Conservation (phyloP, 2,888 invertebrate genomes). For the Dione juno region DNA sequence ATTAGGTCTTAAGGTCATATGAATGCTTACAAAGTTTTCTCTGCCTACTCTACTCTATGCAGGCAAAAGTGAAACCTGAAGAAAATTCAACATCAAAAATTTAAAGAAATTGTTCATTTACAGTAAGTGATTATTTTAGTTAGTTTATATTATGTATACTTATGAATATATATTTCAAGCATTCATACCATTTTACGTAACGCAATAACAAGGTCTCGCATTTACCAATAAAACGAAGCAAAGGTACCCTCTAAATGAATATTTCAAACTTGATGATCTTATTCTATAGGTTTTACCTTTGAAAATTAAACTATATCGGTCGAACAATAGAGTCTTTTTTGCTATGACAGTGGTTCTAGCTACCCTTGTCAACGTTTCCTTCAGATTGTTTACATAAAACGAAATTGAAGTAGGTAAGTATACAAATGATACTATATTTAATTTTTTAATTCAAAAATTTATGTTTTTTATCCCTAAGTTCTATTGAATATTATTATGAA, state of each 20-base stretch:
- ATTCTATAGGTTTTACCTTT: background rate
- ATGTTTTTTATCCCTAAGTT: background rate
- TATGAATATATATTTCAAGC: background rate
- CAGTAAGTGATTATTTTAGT: no score
- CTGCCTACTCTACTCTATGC: no score
- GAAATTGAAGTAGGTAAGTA: slow-evolving; percentile 16
- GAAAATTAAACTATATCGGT: background rate
- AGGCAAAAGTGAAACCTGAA: no score
- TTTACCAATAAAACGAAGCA: slow-evolving; percentile 12
- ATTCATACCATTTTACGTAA: background rate
- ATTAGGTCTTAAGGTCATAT: no score
- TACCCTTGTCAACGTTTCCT: slow-evolving; percentile 13
- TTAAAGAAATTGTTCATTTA: no score
- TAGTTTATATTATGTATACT: no score
- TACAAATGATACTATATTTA: slow-evolving; percentile 4
- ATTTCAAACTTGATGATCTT: slow-evolving; percentile 22
- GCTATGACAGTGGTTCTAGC: background rate
- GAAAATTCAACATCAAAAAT: no score
- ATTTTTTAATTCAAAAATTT: background rate
- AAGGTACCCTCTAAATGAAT: slow-evolving; percentile 10
- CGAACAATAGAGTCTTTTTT: background rate
- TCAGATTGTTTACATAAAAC: slow-evolving; percentile 20
- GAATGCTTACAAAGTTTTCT: no score
- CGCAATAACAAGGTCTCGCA: slow-evolving; percentile 13
- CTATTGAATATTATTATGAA: no score